Percentiles rank a stretch among this genome's conserved stretches.
phyloP scores from a whole-genome alignment of 1,140 invertebrate species.

The Hormaphis cornu region DNA sequence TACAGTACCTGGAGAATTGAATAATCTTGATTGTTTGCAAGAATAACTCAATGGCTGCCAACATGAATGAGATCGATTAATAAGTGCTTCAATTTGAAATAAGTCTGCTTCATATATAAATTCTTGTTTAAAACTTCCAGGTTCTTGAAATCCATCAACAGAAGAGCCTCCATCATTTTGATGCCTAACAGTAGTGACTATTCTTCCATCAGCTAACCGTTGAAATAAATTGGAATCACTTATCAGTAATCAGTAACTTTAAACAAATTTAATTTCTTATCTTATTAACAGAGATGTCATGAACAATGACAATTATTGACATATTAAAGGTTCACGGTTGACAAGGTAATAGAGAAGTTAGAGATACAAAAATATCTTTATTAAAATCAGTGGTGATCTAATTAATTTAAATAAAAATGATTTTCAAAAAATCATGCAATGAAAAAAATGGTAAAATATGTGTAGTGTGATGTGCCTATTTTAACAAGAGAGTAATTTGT shows the following conservation, averaged over 20 bases:
- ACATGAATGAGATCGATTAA: slow-evolving; percentile 76
- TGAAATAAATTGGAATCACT: neutral
- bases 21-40: slow-evolving; percentile 73
- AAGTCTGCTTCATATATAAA: slow-evolving; percentile 80
- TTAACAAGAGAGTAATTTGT: too few species aligned
- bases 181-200: slow-evolving; percentile 68
- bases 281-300: too few species aligned
- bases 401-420: too few species aligned
- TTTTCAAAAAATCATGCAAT: too few species aligned
- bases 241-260: neutral
- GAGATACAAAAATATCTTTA: too few species aligned
- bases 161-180: slow-evolving; percentile 59
- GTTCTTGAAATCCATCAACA: slow-evolving; percentile 76
- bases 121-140: slow-evolving; percentile 78
- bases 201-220: slow-evolving; percentile 56
- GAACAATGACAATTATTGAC: too few species aligned
- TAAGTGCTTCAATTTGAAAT: slow-evolving; percentile 76
- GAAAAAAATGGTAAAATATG: too few species aligned
- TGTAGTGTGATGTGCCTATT: too few species aligned
- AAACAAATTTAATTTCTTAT: neutral
- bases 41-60: slow-evolving; percentile 78
- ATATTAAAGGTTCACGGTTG: too few species aligned
- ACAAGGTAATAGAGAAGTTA: too few species aligned
- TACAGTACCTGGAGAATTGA: slow-evolving; percentile 71
- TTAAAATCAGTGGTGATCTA: too few species aligned